phyloP scores from a whole-genome alignment of 2,888 invertebrate genomes.

The Perizoma flavofasciatum region DNA sequence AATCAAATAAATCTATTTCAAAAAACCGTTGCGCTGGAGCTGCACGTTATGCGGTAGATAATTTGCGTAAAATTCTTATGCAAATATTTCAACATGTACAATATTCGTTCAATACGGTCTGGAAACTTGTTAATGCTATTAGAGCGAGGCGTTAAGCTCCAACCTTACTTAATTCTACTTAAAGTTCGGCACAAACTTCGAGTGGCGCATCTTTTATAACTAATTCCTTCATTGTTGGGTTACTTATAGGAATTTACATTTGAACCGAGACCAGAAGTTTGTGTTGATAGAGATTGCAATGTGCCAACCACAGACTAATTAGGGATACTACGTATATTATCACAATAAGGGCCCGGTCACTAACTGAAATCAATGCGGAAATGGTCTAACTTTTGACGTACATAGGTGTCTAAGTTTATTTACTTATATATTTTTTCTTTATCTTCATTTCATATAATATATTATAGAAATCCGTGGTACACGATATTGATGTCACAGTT shows the following conservation, averaged over 20 bases:
- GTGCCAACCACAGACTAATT: neutral
- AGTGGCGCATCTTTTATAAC: slow-evolving; percentile 46
- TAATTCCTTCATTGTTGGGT: slow-evolving; percentile 36
- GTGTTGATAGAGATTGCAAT: slow-evolving; percentile 2
- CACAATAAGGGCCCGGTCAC: too few species aligned
- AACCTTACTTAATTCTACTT: slow-evolving; percentile 81
- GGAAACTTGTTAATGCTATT: slow-evolving; percentile 82
- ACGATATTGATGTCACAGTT: too few species aligned
- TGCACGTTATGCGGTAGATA: too few species aligned
- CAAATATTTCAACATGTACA: slow-evolving; percentile 37
- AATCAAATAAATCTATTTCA: too few species aligned
- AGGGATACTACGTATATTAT: neutral
- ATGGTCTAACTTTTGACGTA: too few species aligned
- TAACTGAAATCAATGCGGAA: too few species aligned
- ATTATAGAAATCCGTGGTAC: too few species aligned
- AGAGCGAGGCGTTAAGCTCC: slow-evolving; percentile 78
- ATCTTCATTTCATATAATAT: too few species aligned
- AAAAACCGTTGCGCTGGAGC: too few species aligned
- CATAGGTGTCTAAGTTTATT: too few species aligned
- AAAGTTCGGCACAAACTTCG: slow-evolving; percentile 45
- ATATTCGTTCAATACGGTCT: slow-evolving; percentile 77
- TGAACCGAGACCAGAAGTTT: slow-evolving; percentile 22
- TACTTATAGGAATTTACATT: slow-evolving; percentile 28
- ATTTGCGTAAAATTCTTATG: slow-evolving; percentile 8
- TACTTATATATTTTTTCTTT: too few species aligned